Evolutionary conservation across 2,797 vertebrate genomes (phyloP), one percentile per base, ranked within the genome.

Genomic region (Xiphophorus birchmanni): DNA sequence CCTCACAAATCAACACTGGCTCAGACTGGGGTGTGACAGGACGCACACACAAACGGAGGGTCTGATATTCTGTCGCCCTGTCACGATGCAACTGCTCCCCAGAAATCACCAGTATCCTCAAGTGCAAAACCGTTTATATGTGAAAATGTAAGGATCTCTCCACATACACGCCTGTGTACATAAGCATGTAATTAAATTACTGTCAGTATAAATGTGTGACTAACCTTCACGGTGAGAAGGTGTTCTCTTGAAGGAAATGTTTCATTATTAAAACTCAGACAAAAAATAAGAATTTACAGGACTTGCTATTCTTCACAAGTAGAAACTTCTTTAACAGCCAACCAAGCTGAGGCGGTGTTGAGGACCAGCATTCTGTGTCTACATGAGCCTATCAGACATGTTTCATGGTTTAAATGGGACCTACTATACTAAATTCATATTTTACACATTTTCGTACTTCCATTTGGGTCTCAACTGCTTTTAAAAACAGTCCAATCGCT

Each of bases 21-120:
- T 80, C 17, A 82, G 77, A 60, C 76, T 82, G 83, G 90, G 85
- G 81, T 85, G 82, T 86, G 83, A 87, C 81, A 88, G 75, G 84
- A 82, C 52, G 65, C 56, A 82, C 78, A 82, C 40, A 84, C 75
- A 69, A 73, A 79, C 4, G 76, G 2, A 50, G 48, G 78, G 81
- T 80, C 82, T 81, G 82, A 79, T 84, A 86, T 91, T 87, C 81
- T 93, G 81, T 90, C 86, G 86, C 86, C 65, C 77, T 84, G 87
- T 94, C 86, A 81, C 92, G 87, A 92, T 94, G 92, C 87, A 94
- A 94, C 91, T 71, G 73, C 23, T 81, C 74, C 78, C 79, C 78
- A 78, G 91, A 82, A 82, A 74, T 88, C 84, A 83, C 58, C 48
- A 44, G 67, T 52, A 45, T 82, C 76, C 54, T 75, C 65, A 80